Evolutionary conservation across 2,113 vertebrate species (phyloP).

Genomic region (Fregetta grallaria): DNA sequence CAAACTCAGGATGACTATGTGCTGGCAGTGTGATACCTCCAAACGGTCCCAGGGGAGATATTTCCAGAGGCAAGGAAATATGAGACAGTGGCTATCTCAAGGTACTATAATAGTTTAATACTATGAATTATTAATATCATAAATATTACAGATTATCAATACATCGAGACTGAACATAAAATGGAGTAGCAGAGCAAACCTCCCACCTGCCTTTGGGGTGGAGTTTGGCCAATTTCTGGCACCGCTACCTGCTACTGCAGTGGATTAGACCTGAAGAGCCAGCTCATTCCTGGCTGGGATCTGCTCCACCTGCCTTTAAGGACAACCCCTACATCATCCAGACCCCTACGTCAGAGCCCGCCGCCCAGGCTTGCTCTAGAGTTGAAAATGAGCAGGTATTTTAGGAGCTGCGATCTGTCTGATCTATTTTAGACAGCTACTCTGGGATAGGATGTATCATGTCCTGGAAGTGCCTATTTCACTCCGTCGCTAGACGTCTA

Average conservation of each 20-base stretch:
- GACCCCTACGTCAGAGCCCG: neutral
- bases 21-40: neutral
- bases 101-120: neutral
- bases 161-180: neutral
- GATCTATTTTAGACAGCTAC: neutral
- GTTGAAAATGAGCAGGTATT: neutral
- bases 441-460: neutral
- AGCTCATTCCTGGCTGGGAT: neutral
- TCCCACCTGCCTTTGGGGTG: neutral
- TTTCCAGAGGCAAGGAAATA: neutral
- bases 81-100: neutral
- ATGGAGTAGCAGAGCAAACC: neutral
- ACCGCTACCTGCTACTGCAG: neutral
- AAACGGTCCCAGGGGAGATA: neutral
- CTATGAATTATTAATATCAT: neutral
- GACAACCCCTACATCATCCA: neutral
- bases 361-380: neutral
- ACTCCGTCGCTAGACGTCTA: fast-evolving
- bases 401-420: neutral
- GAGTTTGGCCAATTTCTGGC: neutral
- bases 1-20: neutral
- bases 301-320: neutral
- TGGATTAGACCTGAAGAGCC: neutral
- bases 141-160: neutral
- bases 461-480: neutral